Evolutionary conservation across 2,797 vertebrate species (phyloP), one percentile per base, ranked within the genome.

Genomic region (Protosalanx chinensis): DNA sequence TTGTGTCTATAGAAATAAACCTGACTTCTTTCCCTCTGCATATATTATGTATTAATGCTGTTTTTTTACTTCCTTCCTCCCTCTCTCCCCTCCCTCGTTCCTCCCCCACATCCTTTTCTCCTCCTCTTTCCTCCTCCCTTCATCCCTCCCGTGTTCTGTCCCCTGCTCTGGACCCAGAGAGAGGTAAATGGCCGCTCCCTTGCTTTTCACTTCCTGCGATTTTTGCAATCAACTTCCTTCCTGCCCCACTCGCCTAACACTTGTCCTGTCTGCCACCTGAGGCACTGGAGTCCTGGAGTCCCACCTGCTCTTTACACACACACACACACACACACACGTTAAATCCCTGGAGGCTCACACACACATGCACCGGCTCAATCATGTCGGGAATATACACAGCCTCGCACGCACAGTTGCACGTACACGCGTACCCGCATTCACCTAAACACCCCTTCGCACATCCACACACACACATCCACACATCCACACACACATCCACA

Each of bases 151-250:
- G 51, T 46, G 35, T 6, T 35, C 46, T 59, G 1, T 70, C 53
- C 84, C 84, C 86, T 83, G 6, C 81, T 61, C 80, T 3, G 74
- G 84, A 88, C 64, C 71, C 88, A 91, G 90, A 88, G 90, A 91
- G 89, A 90, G 90, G 90, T 91, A 91, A 89, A 76, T 65, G 59
- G 46, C 33, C 33, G 56, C 49, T 53, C 8, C 13, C 18, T 27
- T 69, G 57, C 29, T 75, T 41, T 41, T 58, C 53, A 37, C 61
- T 72, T 82, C 27, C 64, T 1, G 59, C 73, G 68, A 81, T 82
- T 80, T 49, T 74, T 46, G 33, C 64, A 72, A 76, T 79, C 56
- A 16, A 72, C 62, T 32, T 72, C 32, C 1, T 23, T 32, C 63
- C 67, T 12, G 63, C 71, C 64, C 70, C 78, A 72, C 75, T 72